These are phyloP conservation scores for Mohoua ochrocephala DNA, from an alignment of 2,113 vertebrate species.

Conservation along the genomic window DNA sequence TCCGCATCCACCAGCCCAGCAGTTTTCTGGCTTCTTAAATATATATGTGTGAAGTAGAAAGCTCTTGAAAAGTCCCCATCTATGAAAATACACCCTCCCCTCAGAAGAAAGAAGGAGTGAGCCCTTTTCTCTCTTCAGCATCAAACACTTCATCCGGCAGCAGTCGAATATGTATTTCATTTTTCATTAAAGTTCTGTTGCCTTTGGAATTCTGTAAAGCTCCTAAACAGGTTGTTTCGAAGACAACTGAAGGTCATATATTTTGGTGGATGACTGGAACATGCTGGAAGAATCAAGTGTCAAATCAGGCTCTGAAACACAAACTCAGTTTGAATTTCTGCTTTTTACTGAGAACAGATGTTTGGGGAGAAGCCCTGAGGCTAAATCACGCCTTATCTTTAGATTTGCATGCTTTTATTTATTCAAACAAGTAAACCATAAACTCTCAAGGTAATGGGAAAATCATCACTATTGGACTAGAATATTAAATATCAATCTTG, in stretches of 20 bases:
- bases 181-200: neutral
- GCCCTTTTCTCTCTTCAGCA: neutral
- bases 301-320: neutral
- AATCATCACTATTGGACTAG: neutral
- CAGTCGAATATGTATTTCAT: rapidly evolving
- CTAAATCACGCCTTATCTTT: neutral
- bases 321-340: neutral
- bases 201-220: neutral
- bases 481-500: neutral
- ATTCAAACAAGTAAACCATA: neutral
- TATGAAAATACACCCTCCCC: neutral
- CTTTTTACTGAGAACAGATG: neutral
- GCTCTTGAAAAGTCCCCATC: neutral
- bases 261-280: neutral
- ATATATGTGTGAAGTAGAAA: neutral
- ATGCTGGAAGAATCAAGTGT: neutral
- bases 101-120: neutral
- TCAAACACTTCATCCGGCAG: neutral
- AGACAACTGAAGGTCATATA: neutral
- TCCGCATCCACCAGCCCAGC: neutral
- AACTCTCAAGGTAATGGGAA: neutral
- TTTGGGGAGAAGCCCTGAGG: neutral
- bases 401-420: neutral
- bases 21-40: neutral
- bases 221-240: neutral